Evolutionary conservation across 2,113 vertebrate genomes (phyloP).

Genomic region (Cyprinodon variegatus): DNA sequence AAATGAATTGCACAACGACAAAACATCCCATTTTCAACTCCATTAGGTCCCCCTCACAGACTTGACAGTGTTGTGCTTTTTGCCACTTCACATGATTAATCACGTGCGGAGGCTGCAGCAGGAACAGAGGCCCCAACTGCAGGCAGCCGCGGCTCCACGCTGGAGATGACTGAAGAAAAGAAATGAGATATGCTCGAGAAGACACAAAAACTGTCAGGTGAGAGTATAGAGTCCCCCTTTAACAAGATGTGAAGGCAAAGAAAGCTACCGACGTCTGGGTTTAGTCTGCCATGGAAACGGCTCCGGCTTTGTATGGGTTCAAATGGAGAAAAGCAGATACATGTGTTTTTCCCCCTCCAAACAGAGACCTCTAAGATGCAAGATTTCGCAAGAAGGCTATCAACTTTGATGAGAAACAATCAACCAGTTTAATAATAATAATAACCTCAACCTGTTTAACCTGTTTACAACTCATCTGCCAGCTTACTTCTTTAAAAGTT

Average conservation of each 20-base stretch:
- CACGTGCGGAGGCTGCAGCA: slow-evolving; percentile 65
- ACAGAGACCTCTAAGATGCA: neutral
- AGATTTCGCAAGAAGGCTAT: neutral
- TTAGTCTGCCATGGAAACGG: too few species aligned
- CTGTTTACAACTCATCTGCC: neutral
- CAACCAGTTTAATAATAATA: neutral
- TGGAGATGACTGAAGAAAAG: slow-evolving; percentile 36
- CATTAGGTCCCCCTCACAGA: slow-evolving; percentile 67
- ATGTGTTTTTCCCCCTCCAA: neutral
- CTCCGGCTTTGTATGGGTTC: neutral
- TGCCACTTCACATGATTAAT: slow-evolving; percentile 76
- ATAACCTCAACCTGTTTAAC: neutral
- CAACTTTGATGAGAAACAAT: too few species aligned
- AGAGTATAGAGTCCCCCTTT: slow-evolving; percentile 22
- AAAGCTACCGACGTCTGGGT: neutral
- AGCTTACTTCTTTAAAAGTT: neutral
- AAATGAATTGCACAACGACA: slow-evolving; percentile 68
- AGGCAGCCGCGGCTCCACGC: slow-evolving; percentile 43
- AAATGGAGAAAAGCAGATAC: neutral
- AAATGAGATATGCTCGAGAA: slow-evolving; percentile 30
- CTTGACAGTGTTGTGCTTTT: slow-evolving; percentile 71
- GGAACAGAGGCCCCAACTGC: slow-evolving; percentile 52
- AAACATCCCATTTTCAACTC: slow-evolving; percentile 77
- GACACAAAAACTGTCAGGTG: slow-evolving; percentile 2
- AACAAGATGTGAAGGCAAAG: slow-evolving; percentile 6